These are phyloP conservation scores for Andrena minutula DNA, from an alignment of 2,888 invertebrate genomes.

Conservation along the genomic window DNA sequence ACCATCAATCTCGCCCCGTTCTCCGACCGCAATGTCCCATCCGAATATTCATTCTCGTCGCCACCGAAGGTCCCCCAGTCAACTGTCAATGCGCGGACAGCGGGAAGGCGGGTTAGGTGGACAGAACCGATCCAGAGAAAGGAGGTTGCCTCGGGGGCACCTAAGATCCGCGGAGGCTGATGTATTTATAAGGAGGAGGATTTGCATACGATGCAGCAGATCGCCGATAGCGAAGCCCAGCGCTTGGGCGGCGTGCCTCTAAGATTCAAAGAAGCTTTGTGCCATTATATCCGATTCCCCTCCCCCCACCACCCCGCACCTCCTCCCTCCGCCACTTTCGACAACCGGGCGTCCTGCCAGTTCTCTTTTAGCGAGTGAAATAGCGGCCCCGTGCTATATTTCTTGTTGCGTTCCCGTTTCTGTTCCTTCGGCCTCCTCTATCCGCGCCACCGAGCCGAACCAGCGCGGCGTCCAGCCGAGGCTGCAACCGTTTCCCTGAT, in stretches of 20 bases:
- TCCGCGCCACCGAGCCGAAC: conserved; percentile 23
- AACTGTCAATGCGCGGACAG: conserved; percentile 65
- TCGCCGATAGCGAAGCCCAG: conserved; percentile 77
- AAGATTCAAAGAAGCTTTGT: conserved; percentile 84
- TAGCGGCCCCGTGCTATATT: conserved; percentile 62
- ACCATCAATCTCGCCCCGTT: conserved; percentile 43
- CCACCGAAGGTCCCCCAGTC: conserved; percentile 49
- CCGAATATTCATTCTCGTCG: conserved; percentile 60
- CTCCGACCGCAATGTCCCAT: conserved; percentile 40
- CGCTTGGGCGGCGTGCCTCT: conserved; percentile 76
- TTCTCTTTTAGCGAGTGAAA: conserved; percentile 64
- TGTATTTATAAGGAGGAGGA: conserved; percentile 85
- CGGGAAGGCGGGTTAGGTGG: conserved; percentile 39
- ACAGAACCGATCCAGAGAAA: conserved; percentile 52
- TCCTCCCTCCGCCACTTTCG: conserved; percentile 45
- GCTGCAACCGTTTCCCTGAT: conserved; percentile 68
- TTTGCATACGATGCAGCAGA: conserved; percentile 84
- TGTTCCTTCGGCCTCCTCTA: conserved; percentile 35
- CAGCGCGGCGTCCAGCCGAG: conserved; percentile 39
- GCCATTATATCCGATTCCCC: conserved; percentile 76
- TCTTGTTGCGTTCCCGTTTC: conserved; percentile 51
- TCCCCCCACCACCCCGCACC: conserved; percentile 38
- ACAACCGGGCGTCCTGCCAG: conserved; percentile 56
- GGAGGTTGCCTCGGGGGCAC: conserved; percentile 73
- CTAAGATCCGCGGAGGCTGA: conserved; percentile 83